Evolutionary conservation across 1,140 invertebrate species (phyloP).

Genomic region (Macrobrachium rosenbergii): DNA sequence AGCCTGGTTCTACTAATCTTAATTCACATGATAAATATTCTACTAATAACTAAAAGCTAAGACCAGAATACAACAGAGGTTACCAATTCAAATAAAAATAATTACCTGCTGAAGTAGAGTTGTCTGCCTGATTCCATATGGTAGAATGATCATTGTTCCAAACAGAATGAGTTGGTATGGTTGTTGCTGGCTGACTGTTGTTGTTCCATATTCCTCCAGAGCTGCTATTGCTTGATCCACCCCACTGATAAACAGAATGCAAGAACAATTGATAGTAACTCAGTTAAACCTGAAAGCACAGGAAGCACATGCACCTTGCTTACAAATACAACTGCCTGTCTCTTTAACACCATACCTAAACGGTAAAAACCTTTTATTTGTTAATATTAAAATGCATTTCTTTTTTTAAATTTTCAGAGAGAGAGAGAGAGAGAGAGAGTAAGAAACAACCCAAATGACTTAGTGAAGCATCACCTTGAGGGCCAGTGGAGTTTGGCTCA

Average conservation of each 20-base stretch:
- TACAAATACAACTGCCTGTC: no score
- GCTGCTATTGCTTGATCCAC: constrained; percentile 19
- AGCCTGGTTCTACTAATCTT: no score
- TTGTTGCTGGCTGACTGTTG: background rate
- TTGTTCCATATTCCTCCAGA: constrained; percentile 40
- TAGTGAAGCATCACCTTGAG: no score
- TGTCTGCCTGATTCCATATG: constrained; percentile 57
- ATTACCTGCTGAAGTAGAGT: constrained; percentile 41
- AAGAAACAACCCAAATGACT: no score
- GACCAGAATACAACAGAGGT: background rate
- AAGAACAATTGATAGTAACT: background rate
- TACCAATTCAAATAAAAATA: background rate
- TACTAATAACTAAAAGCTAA: background rate
- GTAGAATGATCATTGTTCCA: constrained; percentile 57
- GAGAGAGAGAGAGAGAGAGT: no score
- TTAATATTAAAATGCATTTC: no score
- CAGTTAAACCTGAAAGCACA: background rate
- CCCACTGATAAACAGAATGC: constrained; percentile 28
- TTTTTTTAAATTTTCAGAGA: no score
- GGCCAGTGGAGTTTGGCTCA: no score
- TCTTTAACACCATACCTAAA: no score
- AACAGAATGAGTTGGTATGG: constrained; percentile 39
- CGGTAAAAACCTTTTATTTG: no score
- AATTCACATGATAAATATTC: no score
- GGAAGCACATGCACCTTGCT: no score